Conservation (phyloP, 2,113 vertebrate species). For the Centropus bengalensis region DNA sequence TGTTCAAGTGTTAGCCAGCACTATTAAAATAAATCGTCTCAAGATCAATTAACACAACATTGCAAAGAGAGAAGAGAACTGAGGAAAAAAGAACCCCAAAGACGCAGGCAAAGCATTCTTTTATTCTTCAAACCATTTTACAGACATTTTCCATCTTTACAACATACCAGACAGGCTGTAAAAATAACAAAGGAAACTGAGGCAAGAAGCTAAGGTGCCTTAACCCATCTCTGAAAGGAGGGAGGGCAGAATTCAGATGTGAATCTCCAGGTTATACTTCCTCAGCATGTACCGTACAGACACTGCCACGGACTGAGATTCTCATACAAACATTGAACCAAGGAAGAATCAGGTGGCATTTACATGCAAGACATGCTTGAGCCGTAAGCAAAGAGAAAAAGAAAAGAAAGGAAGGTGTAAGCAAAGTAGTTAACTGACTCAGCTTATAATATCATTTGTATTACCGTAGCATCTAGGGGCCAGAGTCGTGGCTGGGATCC, state of each 20-base stretch:
- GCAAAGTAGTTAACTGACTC: background rate
- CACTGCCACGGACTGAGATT: background rate
- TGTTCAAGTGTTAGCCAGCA: constrained; percentile 19
- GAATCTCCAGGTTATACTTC: background rate
- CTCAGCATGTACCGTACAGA: background rate
- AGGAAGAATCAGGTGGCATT: background rate
- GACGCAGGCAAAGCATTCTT: background rate
- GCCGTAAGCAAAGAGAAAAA: background rate
- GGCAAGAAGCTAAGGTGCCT: background rate
- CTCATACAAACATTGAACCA: background rate
- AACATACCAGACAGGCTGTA: background rate
- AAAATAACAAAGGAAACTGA: constrained; percentile 10
- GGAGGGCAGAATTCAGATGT: background rate
- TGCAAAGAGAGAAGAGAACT: background rate
- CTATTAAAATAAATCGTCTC: background rate
- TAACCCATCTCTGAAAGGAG: background rate
- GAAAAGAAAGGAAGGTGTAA: background rate
- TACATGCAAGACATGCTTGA: constrained; percentile 45
- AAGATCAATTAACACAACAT: background rate
- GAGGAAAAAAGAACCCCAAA: background rate
- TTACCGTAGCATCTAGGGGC: constrained; percentile 49
- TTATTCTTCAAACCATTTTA: constrained; percentile 25
- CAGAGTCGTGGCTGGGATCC: background rate
- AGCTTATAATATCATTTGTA: background rate
- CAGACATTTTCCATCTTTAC: background rate